Evolutionary conservation across 1,140 invertebrate species (phyloP).

Genomic region (Drosophila melanogaster): Release_6_plus_ISO1_MT NT_033779.5:13143001-13143500

Average conservation of each 20-base stretch:
- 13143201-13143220: too few relatives aligned
- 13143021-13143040: neutral
- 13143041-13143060: slow-evolving; percentile 13
- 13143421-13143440: slow-evolving; percentile 13
- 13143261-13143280: neutral
- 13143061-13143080: neutral
- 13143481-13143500: neutral
- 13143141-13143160: too few relatives aligned
- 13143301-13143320: neutral
- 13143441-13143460: slow-evolving; percentile 48
- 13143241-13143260: neutral
- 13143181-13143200: too few relatives aligned
- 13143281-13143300: too few relatives aligned
- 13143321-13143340: neutral
- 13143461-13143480: slow-evolving; percentile 10
- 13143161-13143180: too few relatives aligned
- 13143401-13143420: slow-evolving; percentile 4
- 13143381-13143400: neutral
- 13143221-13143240: neutral
- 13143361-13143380: neutral
- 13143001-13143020: slow-evolving; percentile 28
- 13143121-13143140: too few relatives aligned
- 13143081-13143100: too few relatives aligned
- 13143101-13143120: too few relatives aligned
- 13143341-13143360: neutral